A percentile compares a stretch with the other conserved stretches of the same genome.
Conservation (phyloP, 2,888 invertebrate species). For the Eupithecia pulchellata region DNA sequence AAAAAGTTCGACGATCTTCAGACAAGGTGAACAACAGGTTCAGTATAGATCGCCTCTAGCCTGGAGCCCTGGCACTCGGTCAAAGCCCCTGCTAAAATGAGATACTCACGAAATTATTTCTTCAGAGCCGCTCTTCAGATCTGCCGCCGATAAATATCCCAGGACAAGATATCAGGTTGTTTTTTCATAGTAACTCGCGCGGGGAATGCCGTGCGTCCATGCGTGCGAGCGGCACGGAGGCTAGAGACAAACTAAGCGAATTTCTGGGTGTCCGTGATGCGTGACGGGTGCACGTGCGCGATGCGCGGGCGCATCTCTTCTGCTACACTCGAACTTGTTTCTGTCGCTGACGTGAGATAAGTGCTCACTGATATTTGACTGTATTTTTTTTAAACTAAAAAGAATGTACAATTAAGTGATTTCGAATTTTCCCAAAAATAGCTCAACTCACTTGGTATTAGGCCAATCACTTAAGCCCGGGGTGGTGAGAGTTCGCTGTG, state of each 20-base stretch:
- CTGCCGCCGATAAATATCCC: slow-evolving; percentile 53
- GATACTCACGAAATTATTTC: slow-evolving; percentile 71
- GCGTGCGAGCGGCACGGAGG: slow-evolving; percentile 73
- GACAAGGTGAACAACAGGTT: slow-evolving; percentile 73
- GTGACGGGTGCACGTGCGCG: slow-evolving; percentile 81
- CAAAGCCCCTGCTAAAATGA: slow-evolving; percentile 56
- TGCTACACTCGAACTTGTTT: slow-evolving; percentile 39
- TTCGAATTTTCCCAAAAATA: not conserved
- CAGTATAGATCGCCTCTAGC: slow-evolving; percentile 62
- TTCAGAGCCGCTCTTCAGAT: slow-evolving; percentile 58
- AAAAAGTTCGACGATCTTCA: slow-evolving; percentile 64
- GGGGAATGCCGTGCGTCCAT: slow-evolving; percentile 65
- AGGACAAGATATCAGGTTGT: slow-evolving; percentile 60
- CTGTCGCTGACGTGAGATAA: slow-evolving; percentile 16
- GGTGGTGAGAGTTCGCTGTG: not conserved
- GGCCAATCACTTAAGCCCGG: not conserved
- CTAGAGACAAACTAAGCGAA: slow-evolving; percentile 78
- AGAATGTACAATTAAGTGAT: too few species aligned
- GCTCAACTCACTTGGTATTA: not conserved
- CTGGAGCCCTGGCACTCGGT: slow-evolving; percentile 58
- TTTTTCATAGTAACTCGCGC: slow-evolving; percentile 76
- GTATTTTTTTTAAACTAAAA: slow-evolving; percentile 8
- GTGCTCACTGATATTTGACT: slow-evolving; percentile 16
- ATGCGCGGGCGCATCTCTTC: slow-evolving; percentile 68
- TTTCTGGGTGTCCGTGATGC: slow-evolving; percentile 76